Evolutionary conservation across 2,888 invertebrate genomes (phyloP).

Genomic region (Amiota mariae): DNA sequence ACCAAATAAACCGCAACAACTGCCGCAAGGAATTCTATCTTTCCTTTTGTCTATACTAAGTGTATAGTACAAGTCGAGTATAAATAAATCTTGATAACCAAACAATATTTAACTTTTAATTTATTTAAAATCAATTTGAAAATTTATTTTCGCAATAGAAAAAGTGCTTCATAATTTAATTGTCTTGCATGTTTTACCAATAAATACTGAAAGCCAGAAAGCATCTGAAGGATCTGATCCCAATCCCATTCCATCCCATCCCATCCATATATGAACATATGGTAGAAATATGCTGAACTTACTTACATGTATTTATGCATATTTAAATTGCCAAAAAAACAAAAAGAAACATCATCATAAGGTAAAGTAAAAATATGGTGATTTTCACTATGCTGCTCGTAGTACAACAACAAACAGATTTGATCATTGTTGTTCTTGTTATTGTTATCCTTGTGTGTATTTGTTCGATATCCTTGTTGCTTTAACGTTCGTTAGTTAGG

Average conservation of each 20-base stretch:
- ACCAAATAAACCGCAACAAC: conserved; percentile 10
- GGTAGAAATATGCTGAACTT: neutral
- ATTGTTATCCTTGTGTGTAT: too few relatives aligned
- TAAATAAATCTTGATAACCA: neutral
- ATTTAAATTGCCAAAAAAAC: conserved; percentile 5
- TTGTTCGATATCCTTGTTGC: too few relatives aligned
- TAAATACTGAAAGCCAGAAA: neutral
- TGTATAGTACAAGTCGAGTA: neutral
- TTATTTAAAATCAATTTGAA: conserved; percentile 28
- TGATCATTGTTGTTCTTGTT: too few relatives aligned
- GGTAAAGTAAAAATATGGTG: conserved; percentile 21
- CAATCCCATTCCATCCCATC: too few relatives aligned
- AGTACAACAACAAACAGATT: neutral
- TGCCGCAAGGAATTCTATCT: conserved; percentile 20
- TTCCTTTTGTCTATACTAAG: neutral
- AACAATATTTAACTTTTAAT: conserved; percentile 27
- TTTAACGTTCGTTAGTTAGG: too few relatives aligned
- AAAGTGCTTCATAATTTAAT: conserved; percentile 19
- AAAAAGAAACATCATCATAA: neutral
- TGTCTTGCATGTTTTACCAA: conserved; percentile 27
- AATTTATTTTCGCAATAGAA: conserved; percentile 8
- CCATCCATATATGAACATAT: too few relatives aligned
- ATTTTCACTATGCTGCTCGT: neutral
- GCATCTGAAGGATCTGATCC: too few relatives aligned
- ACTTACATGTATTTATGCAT: conserved; percentile 18